Conservation (phyloP, 2,888 invertebrate species). For the Drosophila austrosaltans region DNA sequence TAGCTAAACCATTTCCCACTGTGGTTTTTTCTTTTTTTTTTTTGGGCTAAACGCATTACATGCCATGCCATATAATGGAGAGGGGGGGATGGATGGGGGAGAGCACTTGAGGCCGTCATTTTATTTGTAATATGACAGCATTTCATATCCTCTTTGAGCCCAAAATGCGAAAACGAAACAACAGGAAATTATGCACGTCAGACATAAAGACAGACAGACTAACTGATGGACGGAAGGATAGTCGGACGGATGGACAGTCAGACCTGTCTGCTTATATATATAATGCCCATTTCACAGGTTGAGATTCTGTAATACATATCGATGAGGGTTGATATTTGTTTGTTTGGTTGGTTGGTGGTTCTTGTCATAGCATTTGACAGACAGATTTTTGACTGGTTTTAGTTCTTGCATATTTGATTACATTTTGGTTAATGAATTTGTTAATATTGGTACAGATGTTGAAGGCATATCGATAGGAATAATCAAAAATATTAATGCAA, state of each 20-base stretch:
- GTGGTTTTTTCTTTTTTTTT: conserved; percentile 12
- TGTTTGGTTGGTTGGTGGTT: conserved; percentile 1
- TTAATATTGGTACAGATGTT: conserved; percentile 28
- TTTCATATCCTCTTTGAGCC: conserved; percentile 65
- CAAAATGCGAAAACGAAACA: conserved; percentile 66
- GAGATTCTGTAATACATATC: not conserved
- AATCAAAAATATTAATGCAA: not conserved
- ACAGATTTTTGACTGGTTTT: conserved; percentile 35
- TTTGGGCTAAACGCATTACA: conserved; percentile 59
- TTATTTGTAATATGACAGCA: conserved; percentile 71
- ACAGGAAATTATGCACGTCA: conserved; percentile 72
- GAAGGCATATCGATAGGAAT: not conserved
- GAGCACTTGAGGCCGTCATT: conserved; percentile 59
- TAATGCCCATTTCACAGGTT: conserved; percentile 46
- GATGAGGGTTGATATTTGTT: conserved; percentile 4
- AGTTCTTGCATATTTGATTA: conserved; percentile 64
- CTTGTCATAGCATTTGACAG: conserved; percentile 25
- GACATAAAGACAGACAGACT: not conserved
- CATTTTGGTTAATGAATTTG: conserved; percentile 60
- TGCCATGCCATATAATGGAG: conserved; percentile 9
- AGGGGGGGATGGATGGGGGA: conserved; percentile 17
- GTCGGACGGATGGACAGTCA: not conserved
- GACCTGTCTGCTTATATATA: conserved; percentile 69
- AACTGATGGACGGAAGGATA: not conserved
- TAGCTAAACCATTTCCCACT: conserved; percentile 7